Evolutionary conservation across 2,113 vertebrate species (phyloP).

Genomic region (Psephotus haematonotus): DNA sequence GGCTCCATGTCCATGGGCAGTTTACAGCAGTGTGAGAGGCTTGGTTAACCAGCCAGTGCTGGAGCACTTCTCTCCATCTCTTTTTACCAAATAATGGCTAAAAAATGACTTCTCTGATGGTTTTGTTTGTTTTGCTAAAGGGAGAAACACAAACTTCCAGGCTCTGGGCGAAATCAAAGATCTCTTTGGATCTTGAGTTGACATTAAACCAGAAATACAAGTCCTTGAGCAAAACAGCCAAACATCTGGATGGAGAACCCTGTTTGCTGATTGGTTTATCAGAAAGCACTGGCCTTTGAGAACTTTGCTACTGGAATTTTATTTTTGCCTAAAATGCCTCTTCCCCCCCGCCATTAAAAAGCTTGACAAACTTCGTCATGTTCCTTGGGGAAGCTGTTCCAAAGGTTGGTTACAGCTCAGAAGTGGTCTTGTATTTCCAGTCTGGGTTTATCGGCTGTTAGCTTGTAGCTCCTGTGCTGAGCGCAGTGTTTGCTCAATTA

Average conservation of each 20-base stretch:
- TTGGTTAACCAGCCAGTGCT: not conserved
- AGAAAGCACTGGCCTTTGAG: fast-evolving
- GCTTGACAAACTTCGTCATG: not conserved
- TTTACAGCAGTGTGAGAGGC: not conserved
- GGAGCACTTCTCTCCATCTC: not conserved
- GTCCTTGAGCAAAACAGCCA: not conserved
- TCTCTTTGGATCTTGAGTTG: not conserved
- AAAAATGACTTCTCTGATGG: not conserved
- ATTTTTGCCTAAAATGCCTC: not conserved
- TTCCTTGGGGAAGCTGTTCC: not conserved
- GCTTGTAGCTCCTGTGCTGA: not conserved
- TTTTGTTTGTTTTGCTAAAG: not conserved
- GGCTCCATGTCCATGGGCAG: not conserved
- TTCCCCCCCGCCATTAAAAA: not conserved
- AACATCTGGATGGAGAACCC: not conserved
- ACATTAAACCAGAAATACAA: not conserved
- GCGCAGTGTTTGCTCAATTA: not conserved
- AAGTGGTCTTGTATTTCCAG: slow-evolving; percentile 9
- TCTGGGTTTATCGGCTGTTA: not conserved
- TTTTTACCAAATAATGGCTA: not conserved
- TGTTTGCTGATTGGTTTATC: not conserved
- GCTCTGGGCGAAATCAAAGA: not conserved
- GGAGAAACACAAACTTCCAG: not conserved
- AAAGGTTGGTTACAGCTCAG: not conserved
- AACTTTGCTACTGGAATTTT: not conserved